Conservation (phyloP, 2,797 vertebrate genomes). For the Pelobates cultripes region DNA sequence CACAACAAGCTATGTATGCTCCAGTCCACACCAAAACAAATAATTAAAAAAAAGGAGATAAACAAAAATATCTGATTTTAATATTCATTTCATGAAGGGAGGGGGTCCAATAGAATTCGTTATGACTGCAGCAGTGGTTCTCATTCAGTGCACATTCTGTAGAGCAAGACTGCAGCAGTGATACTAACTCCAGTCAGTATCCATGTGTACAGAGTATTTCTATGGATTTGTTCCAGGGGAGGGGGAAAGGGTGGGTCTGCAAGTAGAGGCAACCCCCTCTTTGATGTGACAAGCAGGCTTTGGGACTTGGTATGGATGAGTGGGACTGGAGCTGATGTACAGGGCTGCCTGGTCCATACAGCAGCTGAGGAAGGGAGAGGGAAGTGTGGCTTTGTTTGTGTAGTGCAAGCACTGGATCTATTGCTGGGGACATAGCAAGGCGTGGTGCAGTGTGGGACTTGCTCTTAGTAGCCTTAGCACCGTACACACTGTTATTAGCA, state of each 20-base stretch:
- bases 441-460: slow-evolving; percentile 22
- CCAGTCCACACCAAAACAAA: too few species aligned
- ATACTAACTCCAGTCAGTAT: slow-evolving; percentile 19
- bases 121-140: background rate
- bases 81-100: too few species aligned
- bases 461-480: background rate
- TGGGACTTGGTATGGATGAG: background rate
- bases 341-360: slow-evolving; percentile 60
- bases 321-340: slow-evolving; percentile 33
- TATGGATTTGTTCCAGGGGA: slow-evolving; percentile 20
- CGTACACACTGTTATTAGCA: background rate
- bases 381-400: slow-evolving; percentile 43
- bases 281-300: slow-evolving; percentile 19
- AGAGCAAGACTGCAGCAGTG: slow-evolving; percentile 18
- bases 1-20: too few species aligned
- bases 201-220: background rate
- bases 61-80: too few species aligned
- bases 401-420: background rate
- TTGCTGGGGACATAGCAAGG: background rate
- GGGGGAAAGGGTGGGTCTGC: slow-evolving; percentile 25
- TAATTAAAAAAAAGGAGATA: too few species aligned
- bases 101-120: background rate
- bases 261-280: background rate
- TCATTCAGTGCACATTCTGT: background rate
- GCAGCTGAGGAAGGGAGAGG: slow-evolving; percentile 57